A percentile compares a stretch with the other conserved stretches of the same genome.
Conservation (phyloP, 2,113 vertebrate species). For the human region DNA sequence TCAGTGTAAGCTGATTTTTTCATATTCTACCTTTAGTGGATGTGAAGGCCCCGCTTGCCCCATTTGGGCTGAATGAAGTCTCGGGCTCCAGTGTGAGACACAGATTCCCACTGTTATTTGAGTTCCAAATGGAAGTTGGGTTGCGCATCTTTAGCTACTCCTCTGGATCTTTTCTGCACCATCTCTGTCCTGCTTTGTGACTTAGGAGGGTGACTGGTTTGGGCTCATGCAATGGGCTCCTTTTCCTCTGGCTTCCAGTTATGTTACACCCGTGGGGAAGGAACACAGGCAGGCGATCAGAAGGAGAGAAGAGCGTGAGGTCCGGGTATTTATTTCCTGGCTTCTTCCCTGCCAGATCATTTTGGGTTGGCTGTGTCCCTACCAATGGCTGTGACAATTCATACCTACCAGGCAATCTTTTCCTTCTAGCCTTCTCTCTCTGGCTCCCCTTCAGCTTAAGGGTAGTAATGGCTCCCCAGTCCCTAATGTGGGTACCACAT, state of each 20-base stretch:
- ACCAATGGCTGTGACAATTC: neutral
- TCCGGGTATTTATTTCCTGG: neutral
- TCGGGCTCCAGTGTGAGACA: neutral
- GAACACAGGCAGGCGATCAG: neutral
- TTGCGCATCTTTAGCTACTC: neutral
- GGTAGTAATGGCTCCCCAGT: neutral
- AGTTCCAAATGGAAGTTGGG: neutral
- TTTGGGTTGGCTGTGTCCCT: neutral
- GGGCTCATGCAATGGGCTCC: neutral
- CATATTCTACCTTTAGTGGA: neutral
- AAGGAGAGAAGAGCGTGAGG: neutral
- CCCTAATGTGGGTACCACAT: neutral
- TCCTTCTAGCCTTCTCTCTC: neutral
- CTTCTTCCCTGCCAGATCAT: neutral
- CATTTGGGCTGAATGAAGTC: neutral
- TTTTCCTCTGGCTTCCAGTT: neutral
- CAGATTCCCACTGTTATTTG: neutral
- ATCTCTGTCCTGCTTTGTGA: neutral
- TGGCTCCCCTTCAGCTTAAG: neutral
- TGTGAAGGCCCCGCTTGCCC: neutral
- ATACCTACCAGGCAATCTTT: neutral
- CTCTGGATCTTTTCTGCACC: neutral
- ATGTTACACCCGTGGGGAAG: neutral
- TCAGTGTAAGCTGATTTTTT: neutral
- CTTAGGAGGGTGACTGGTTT: neutral